Conservation (phyloP, 2,113 vertebrate species). For the Chionomys nivalis region DNA sequence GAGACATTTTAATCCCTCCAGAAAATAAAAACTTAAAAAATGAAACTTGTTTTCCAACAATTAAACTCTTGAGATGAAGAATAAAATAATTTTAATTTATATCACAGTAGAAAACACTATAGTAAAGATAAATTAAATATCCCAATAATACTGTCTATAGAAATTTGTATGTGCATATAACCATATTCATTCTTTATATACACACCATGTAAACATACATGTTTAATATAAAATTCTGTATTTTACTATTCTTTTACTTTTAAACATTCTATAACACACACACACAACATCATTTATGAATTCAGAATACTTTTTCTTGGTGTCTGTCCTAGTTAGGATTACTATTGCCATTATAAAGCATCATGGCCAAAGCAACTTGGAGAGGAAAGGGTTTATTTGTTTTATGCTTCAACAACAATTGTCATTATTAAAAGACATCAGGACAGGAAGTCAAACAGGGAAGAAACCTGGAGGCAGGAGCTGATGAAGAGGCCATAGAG, state of each 20-base stretch:
- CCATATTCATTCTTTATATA: too few relatives aligned
- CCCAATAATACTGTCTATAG: not conserved
- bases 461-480: not conserved
- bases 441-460: too few relatives aligned
- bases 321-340: not conserved
- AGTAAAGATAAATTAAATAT: not conserved
- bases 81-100: not conserved
- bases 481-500: too few relatives aligned
- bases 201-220: not conserved
- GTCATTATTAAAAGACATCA: not conserved
- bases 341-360: not conserved
- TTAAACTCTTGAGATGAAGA: not conserved
- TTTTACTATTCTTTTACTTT: not conserved
- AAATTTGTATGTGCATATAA: not conserved
- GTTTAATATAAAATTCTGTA: not conserved
- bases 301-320: not conserved
- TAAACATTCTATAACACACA: not conserved
- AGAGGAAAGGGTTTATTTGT: not conserved
- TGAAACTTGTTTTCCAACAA: not conserved
- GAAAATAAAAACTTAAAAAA: not conserved
- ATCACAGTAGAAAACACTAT: not conserved
- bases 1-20: not conserved
- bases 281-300: not conserved
- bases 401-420: not conserved
- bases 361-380: not conserved